phyloP scores from a whole-genome alignment of 2,113 vertebrate species.

The Marcusenius ussheri region DNA sequence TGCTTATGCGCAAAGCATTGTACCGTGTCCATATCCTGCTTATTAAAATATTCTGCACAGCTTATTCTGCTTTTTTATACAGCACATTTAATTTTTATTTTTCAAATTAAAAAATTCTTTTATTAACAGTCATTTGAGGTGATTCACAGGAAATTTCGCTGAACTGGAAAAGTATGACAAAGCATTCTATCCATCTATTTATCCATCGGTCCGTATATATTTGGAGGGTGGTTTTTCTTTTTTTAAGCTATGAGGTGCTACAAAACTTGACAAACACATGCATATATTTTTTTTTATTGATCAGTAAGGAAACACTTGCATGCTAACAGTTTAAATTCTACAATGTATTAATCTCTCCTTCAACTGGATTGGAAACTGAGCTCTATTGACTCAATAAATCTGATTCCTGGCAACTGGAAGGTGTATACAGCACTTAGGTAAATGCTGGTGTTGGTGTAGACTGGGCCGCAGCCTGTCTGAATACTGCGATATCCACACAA shows the following conservation, averaged over 20 bases:
- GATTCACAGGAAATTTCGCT: background rate
- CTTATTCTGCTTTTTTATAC: background rate
- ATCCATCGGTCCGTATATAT: background rate
- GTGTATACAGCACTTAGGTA: background rate
- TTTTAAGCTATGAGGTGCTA: background rate
- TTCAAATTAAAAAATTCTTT: background rate
- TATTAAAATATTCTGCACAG: background rate
- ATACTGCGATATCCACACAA: background rate
- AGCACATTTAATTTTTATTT: background rate
- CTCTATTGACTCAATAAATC: background rate
- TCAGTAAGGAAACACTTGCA: background rate
- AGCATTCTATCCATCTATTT: background rate
- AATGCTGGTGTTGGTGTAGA: background rate
- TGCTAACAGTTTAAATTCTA: background rate
- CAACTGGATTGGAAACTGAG: background rate
- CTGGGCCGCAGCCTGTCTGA: background rate
- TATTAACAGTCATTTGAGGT: background rate
- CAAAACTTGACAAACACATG: background rate
- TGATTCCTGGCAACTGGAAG: background rate
- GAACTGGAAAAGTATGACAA: background rate
- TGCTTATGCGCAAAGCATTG: background rate
- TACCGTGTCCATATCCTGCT: background rate
- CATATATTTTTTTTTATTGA: background rate
- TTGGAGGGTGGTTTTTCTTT: background rate
- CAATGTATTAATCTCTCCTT: background rate